phyloP scores from a whole-genome alignment of 2,797 vertebrate species.

The Urosaurus nigricauda region DNA sequence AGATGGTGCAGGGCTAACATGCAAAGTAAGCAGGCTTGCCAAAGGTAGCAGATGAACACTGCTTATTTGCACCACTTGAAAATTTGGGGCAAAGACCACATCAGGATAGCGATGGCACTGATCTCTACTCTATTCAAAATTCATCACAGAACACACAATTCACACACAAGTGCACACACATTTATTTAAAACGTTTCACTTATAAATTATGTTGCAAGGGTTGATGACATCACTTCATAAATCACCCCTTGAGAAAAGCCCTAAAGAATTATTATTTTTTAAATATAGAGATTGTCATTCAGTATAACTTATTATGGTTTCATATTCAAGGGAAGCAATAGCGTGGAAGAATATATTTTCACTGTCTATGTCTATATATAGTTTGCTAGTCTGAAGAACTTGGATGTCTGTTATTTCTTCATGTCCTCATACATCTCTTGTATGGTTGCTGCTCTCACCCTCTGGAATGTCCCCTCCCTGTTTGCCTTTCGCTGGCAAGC shows the following conservation, averaged over 20 bases:
- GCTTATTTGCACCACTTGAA: background rate
- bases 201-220: background rate
- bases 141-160: background rate
- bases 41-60: background rate
- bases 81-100: background rate
- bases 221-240: background rate
- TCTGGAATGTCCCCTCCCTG: no score
- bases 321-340: background rate
- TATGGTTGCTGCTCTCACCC: no score
- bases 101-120: background rate
- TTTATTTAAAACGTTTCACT: no score
- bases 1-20: background rate
- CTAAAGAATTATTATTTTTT: background rate
- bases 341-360: background rate
- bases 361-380: background rate
- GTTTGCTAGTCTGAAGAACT: background rate
- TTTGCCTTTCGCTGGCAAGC: no score
- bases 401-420: background rate
- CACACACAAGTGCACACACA: no score
- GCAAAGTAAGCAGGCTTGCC: background rate
- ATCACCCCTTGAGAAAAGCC: background rate
- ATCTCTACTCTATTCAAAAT: background rate
- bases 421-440: no score
- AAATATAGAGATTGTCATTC: background rate
- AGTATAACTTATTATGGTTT: background rate